Evolutionary conservation across 2,888 invertebrate genomes (phyloP), one percentile per base, ranked within the genome.

Genomic region (Penaeus monodon): DNA sequence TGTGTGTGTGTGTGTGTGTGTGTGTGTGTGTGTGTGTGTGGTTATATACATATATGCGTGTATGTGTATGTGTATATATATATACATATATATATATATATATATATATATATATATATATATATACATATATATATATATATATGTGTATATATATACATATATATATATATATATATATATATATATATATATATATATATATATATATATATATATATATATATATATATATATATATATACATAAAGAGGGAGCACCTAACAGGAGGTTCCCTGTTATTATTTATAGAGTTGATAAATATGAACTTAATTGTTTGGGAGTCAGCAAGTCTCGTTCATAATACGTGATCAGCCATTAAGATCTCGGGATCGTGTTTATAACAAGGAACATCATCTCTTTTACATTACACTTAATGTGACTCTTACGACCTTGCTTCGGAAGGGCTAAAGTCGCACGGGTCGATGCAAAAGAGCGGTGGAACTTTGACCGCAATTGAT

Each of bases 311-410:
- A 86, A 86, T 66, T 66, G 81, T 76, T 64, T 77, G 64, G 63
- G 76, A 86, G 76, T 76, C 70, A n/a, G 65, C 49, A 79, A 68
- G 77, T 27, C 76, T 74, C 81, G 68, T 81, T 66, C 68, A 82
- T 86, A 33, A 24, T 66, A 70, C 77, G 57, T 81, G 86, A 81
- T 86, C 86, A 86, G 49, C 82, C 82, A 86, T 86, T 81, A 86
- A 82, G 86, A 82, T 86, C 81, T 82, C 22, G 74, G 80, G 29
- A 78, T 85, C 80, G 80, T 44, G 66, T 57, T 38, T 78, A 79
- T 57, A 85, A 85, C 73, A 73, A 79, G 80, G 64, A 74, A 80
- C 85, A 80, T 74, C 64, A 85, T 85, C 85, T 49, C 76, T 77
- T 29, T 24, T 17, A 22, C 27, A 27, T 20, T n/a, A 22, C 63